phyloP scores from a whole-genome alignment of 2,888 invertebrate species.

The Bursaphelenchus okinawaensis region DNA sequence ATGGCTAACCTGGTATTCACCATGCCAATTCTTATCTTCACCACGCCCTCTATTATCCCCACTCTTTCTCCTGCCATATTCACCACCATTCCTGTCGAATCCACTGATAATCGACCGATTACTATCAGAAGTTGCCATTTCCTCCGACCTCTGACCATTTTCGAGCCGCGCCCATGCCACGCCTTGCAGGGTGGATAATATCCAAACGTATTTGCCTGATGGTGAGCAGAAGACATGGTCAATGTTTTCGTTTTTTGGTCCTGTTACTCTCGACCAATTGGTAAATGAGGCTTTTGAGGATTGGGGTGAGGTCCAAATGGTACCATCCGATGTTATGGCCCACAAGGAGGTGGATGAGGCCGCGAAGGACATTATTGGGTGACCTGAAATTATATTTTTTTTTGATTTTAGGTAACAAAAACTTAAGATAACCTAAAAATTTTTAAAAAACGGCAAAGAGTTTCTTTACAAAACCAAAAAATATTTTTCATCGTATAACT shows the following conservation, averaged over 20 bases:
- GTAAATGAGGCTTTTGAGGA: background rate
- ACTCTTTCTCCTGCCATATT: too few relatives aligned
- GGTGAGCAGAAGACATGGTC: constrained; percentile 25
- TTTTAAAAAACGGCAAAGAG: too few relatives aligned
- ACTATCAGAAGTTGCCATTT: too few relatives aligned
- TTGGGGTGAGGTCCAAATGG: constrained; percentile 14
- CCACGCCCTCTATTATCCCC: too few relatives aligned
- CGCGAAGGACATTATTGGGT: constrained; percentile 25
- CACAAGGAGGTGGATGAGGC: constrained; percentile 25
- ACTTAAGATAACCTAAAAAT: too few relatives aligned
- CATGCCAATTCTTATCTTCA: too few relatives aligned
- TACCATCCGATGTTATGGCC: constrained; percentile 21
- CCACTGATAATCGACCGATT: constrained; percentile 13
- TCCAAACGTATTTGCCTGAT: constrained; percentile 27
- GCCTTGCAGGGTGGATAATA: constrained; percentile 17
- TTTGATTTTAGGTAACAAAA: too few relatives aligned
- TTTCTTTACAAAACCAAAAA: too few relatives aligned
- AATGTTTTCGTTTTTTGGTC: constrained; percentile 19
- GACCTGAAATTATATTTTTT: background rate
- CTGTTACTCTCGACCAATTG: constrained; percentile 16
- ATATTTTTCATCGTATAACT: too few relatives aligned
- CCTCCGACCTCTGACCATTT: too few relatives aligned
- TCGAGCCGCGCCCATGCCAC: constrained; percentile 26
- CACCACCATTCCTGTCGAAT: too few relatives aligned
- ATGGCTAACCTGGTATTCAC: too few relatives aligned